These are phyloP conservation scores for Colletes latitarsis DNA, from an alignment of 1,140 invertebrate genomes.

Conservation along the genomic window DNA sequence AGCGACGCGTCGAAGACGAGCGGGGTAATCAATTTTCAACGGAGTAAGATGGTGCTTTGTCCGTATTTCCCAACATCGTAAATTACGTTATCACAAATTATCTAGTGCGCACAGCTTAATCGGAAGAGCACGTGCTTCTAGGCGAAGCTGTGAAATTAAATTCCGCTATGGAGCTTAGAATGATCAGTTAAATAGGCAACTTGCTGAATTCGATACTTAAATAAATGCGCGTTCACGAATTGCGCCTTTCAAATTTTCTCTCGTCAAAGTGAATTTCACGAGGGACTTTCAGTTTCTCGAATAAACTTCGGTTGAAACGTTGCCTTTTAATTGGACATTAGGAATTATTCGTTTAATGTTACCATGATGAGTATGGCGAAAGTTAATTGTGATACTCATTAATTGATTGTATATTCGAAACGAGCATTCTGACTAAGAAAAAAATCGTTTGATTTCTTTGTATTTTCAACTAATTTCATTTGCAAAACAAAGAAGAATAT, in stretches of 20 bases:
- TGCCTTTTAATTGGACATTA: too few species aligned
- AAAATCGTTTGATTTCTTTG: too few species aligned
- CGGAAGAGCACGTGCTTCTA: background rate
- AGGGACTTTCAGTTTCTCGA: too few species aligned
- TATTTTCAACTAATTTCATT: too few species aligned
- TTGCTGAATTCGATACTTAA: background rate
- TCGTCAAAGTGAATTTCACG: background rate
- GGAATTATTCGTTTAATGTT: too few species aligned
- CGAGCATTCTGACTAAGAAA: too few species aligned
- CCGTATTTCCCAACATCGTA: background rate
- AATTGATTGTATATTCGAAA: too few species aligned
- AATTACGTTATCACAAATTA: constrained; percentile 9
- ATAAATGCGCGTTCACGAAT: background rate
- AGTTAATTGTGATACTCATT: too few species aligned
- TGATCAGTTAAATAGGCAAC: background rate
- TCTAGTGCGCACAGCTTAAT: constrained; percentile 2
- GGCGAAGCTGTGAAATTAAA: constrained; percentile 4
- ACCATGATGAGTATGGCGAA: too few species aligned
- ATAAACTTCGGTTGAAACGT: background rate
- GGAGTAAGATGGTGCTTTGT: background rate
- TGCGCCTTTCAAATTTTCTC: background rate
- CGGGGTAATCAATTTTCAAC: background rate
- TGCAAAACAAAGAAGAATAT: background rate
- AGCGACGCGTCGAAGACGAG: background rate
- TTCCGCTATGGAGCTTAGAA: background rate